These are phyloP conservation scores for Miniopterus natalensis DNA, from an alignment of 2,113 vertebrate genomes.

Conservation along the genomic window DNA sequence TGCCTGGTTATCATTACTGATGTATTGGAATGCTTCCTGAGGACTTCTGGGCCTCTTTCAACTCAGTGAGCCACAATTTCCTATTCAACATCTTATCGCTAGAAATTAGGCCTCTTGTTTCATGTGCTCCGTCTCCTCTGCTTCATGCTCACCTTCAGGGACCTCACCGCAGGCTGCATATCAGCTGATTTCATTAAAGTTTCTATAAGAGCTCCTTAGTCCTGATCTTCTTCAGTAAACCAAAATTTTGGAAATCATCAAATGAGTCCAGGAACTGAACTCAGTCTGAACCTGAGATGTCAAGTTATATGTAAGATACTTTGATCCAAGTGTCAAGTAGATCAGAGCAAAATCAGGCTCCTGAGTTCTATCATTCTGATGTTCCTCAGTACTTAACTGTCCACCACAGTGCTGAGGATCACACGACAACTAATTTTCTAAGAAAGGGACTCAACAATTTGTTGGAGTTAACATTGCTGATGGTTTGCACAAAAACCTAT, in stretches of 20 bases:
- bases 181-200: neutral
- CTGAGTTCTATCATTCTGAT: neutral
- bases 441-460: neutral
- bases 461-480: neutral
- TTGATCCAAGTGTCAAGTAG: neutral
- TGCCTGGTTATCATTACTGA: constrained; percentile 56
- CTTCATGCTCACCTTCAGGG: neutral
- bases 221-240: neutral
- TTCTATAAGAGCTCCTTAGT: neutral
- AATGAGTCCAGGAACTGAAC: neutral
- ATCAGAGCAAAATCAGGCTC: neutral
- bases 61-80: neutral
- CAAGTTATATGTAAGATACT: neutral
- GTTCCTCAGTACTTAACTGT: neutral
- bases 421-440: neutral
- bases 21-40: constrained; percentile 33
- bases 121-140: constrained; percentile 17
- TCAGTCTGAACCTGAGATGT: neutral
- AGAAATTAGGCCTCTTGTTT: constrained; percentile 28
- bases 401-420: no score
- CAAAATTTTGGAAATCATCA: neutral
- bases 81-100: neutral
- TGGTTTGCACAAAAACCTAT: neutral
- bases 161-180: neutral
- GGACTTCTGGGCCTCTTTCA: constrained; percentile 15